Evolutionary conservation across 2,113 vertebrate species (phyloP).

Genomic region (Cynocephalus volans): DNA sequence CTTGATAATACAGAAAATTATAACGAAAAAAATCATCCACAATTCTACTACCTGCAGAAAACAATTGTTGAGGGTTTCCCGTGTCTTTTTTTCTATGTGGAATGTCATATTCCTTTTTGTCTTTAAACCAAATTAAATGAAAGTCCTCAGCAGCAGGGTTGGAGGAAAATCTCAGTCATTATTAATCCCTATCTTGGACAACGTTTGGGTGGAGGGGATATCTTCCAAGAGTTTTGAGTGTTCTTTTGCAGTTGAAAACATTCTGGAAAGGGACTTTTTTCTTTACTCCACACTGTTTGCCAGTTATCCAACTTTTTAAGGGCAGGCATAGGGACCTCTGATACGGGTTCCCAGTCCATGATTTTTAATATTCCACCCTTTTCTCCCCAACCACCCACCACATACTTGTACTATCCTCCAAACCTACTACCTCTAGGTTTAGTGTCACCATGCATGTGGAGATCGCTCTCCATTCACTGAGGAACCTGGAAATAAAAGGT

Average conservation of each 20-base stretch:
- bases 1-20: slow-evolving; percentile 58
- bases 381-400: no score
- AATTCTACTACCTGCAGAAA: slow-evolving; percentile 27
- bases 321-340: neutral
- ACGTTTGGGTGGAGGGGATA: neutral
- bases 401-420: neutral
- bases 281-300: neutral
- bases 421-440: neutral
- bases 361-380: neutral
- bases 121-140: slow-evolving; percentile 31
- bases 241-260: neutral
- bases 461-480: neutral
- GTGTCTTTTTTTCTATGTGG: neutral
- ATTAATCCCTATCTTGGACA: neutral
- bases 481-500: neutral
- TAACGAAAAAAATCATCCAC: slow-evolving; percentile 8
- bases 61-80: slow-evolving; percentile 26
- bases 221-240: neutral
- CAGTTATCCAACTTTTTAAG: neutral
- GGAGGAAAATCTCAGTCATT: neutral
- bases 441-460: neutral
- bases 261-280: slow-evolving; percentile 17
- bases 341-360: neutral
- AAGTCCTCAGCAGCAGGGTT: neutral
- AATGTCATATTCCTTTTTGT: neutral